phyloP scores from a whole-genome alignment of 2,113 vertebrate species.

The Syngnathoides biaculeatus region DNA sequence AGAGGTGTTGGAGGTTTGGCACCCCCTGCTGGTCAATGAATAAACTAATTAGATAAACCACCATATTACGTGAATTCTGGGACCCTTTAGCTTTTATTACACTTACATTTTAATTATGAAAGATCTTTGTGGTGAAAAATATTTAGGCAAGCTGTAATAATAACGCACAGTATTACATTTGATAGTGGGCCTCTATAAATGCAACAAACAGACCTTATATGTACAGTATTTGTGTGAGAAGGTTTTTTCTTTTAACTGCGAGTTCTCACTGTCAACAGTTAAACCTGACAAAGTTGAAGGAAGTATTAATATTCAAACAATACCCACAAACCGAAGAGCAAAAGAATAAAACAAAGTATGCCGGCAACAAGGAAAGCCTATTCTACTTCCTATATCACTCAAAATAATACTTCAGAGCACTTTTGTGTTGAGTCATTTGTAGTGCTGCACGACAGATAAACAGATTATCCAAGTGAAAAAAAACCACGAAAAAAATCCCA shows the following conservation, averaged over 20 bases:
- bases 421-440: too few species aligned
- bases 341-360: not conserved
- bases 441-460: too few species aligned
- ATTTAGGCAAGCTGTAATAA: too few species aligned
- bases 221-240: not conserved
- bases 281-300: slow-evolving; percentile 33
- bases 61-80: not conserved
- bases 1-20: slow-evolving; percentile 17
- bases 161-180: too few species aligned
- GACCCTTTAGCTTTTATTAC: not conserved
- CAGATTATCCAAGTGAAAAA: too few species aligned
- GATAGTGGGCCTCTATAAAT: too few species aligned
- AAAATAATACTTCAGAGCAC: too few species aligned
- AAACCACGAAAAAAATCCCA: too few species aligned
- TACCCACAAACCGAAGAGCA: not conserved
- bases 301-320: slow-evolving; percentile 28
- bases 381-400: too few species aligned
- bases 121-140: not conserved
- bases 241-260: slow-evolving; percentile 44
- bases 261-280: slow-evolving; percentile 15
- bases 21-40: slow-evolving; percentile 49
- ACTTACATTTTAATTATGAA: not conserved
- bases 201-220: not conserved
- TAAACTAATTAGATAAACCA: not conserved
- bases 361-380: not conserved